These are phyloP conservation scores for Phanerotoma sp. DNA, from an alignment of 2,888 invertebrate genomes.

Conservation along the genomic window DNA sequence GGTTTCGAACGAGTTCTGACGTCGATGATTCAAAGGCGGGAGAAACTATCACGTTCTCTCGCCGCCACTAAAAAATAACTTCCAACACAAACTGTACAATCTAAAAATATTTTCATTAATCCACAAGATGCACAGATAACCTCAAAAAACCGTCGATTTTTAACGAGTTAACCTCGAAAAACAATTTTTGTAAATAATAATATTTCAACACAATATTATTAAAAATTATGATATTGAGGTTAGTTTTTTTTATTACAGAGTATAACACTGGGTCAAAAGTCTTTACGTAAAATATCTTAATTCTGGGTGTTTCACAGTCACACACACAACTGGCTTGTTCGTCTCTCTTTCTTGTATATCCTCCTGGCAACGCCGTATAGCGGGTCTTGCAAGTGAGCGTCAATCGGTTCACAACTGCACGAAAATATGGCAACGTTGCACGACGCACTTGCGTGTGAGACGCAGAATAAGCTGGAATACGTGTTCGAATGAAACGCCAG, in stretches of 20 bases:
- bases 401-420: background rate
- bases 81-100: slow-evolving; percentile 6
- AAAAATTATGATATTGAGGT: background rate
- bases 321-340: background rate
- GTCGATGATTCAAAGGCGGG: slow-evolving; percentile 30
- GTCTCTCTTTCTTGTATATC: background rate
- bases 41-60: slow-evolving; percentile 31
- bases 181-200: too few species aligned
- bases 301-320: background rate
- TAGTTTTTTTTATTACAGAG: background rate
- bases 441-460: slow-evolving; percentile 28
- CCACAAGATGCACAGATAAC: background rate
- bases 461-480: slow-evolving; percentile 18
- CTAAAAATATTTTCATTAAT: background rate
- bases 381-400: slow-evolving; percentile 1
- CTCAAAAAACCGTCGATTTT: too few species aligned
- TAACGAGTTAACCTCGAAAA: too few species aligned
- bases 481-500: slow-evolving; percentile 22
- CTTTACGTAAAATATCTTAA: background rate
- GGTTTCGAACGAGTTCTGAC: slow-evolving; percentile 20
- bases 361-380: slow-evolving; percentile 3
- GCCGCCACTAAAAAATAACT: slow-evolving; percentile 2
- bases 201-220: too few species aligned
- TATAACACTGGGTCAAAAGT: slow-evolving; percentile 13
- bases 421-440: slow-evolving; percentile 12